These are phyloP conservation scores for Hippocampus comes DNA, from an alignment of 2,113 vertebrate species.

Conservation along the genomic window DNA sequence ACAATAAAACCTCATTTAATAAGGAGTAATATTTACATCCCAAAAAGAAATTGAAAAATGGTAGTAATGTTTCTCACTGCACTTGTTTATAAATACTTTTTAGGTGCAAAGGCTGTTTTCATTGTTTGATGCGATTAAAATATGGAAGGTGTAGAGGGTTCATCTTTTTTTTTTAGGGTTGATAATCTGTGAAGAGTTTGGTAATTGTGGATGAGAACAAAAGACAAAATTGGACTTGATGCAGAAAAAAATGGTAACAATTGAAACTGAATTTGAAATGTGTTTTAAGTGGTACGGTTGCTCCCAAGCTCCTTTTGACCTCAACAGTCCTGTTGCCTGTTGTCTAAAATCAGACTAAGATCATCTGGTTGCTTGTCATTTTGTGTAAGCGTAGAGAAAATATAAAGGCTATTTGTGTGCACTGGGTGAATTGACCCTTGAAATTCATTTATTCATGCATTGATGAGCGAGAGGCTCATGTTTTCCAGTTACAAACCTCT, in stretches of 20 bases:
- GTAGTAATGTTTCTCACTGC: too few relatives aligned
- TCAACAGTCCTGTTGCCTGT: background rate
- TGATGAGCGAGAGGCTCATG: conserved; percentile 13
- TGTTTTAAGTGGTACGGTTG: background rate
- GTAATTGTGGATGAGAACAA: background rate
- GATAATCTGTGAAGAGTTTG: background rate
- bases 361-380: background rate
- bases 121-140: too few relatives aligned
- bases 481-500: conserved; percentile 25
- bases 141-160: background rate
- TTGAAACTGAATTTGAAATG: background rate
- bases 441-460: conserved; percentile 10
- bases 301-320: background rate
- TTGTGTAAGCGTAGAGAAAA: conserved; percentile 7
- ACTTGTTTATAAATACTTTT: too few relatives aligned
- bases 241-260: background rate
- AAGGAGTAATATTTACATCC: background rate
- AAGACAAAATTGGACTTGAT: background rate
- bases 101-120: too few relatives aligned
- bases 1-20: too few relatives aligned
- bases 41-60: too few relatives aligned
- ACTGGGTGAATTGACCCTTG: conserved; percentile 7
- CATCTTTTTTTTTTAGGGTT: background rate
- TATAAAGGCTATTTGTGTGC: conserved; percentile 3
- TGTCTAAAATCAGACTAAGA: background rate